phyloP scores from a whole-genome alignment of 2,888 invertebrate genomes.

The Horisme vitalbata region DNA sequence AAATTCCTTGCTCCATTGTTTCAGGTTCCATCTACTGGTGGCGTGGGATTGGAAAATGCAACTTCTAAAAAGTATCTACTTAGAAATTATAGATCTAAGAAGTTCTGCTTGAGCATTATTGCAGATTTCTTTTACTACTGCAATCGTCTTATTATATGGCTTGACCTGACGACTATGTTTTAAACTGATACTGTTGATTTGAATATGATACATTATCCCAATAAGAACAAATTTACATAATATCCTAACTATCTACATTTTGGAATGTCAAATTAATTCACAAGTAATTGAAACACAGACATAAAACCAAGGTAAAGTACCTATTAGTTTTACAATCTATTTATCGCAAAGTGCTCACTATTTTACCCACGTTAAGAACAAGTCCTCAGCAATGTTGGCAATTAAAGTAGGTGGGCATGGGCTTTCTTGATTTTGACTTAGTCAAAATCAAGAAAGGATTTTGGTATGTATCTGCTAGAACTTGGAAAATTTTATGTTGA shows the following conservation, averaged over 20 bases:
- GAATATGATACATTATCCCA: too few species aligned
- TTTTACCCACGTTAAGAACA: conserved; percentile 69
- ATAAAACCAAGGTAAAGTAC: conserved; percentile 21
- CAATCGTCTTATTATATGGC: too few species aligned
- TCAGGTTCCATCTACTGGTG: conserved; percentile 32
- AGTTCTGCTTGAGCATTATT: too few species aligned
- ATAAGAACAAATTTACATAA: too few species aligned
- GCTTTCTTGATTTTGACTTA: too few species aligned
- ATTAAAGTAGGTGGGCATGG: too few species aligned
- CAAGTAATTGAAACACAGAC: conserved; percentile 6
- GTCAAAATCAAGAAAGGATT: conserved; percentile 76
- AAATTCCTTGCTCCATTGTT: conserved; percentile 70
- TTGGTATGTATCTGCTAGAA: conserved; percentile 54
- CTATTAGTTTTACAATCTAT: conserved; percentile 24
- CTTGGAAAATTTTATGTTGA: too few species aligned
- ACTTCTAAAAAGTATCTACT: conserved; percentile 10
- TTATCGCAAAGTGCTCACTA: conserved; percentile 46
- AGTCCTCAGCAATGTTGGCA: conserved; percentile 67
- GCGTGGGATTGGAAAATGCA: conserved; percentile 39
- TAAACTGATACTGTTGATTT: too few species aligned
- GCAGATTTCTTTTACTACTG: too few species aligned
- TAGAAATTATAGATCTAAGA: neutral
- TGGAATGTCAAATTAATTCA: neutral
- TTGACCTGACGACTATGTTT: too few species aligned
- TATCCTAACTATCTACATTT: neutral